These are phyloP conservation scores for Adelognathus sp. DNA, from an alignment of 2,888 invertebrate species.

Conservation along the genomic window DNA sequence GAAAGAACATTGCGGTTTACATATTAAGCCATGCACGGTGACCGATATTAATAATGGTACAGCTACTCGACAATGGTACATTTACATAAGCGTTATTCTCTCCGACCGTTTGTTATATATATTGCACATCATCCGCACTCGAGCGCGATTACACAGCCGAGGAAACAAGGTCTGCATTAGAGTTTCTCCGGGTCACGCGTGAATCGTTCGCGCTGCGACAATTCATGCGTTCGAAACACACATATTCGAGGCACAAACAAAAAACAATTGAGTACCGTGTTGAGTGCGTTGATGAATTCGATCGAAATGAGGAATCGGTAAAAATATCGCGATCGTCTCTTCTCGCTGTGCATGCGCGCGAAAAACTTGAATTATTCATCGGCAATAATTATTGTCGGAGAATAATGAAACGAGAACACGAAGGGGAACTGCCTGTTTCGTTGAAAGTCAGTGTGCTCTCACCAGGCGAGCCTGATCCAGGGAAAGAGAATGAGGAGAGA, in stretches of 20 bases:
- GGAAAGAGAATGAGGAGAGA: conserved; percentile 26
- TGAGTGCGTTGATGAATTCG: neutral
- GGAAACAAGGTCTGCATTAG: neutral
- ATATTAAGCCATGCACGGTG: conserved; percentile 68
- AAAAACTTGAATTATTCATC: neutral
- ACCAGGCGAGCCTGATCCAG: conserved; percentile 30
- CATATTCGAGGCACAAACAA: too few relatives aligned
- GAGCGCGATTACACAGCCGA: neutral
- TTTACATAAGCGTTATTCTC: conserved; percentile 64
- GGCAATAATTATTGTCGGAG: conserved; percentile 6
- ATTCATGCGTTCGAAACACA: neutral
- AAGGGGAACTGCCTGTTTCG: conserved; percentile 2
- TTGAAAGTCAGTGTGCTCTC: neutral
- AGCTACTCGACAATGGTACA: conserved; percentile 48
- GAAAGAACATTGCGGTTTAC: conserved; percentile 66
- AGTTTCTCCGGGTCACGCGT: neutral
- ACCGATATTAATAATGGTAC: conserved; percentile 68
- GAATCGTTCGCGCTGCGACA: neutral
- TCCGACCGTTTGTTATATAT: conserved; percentile 33
- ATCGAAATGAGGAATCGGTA: too few relatives aligned
- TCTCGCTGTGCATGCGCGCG: neutral
- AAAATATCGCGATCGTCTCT: neutral
- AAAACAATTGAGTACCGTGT: too few relatives aligned
- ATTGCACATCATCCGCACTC: conserved; percentile 15
- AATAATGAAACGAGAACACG: conserved; percentile 23